Conservation (phyloP, 1,140 invertebrate genomes). For the Trachelipus rathkii region DNA sequence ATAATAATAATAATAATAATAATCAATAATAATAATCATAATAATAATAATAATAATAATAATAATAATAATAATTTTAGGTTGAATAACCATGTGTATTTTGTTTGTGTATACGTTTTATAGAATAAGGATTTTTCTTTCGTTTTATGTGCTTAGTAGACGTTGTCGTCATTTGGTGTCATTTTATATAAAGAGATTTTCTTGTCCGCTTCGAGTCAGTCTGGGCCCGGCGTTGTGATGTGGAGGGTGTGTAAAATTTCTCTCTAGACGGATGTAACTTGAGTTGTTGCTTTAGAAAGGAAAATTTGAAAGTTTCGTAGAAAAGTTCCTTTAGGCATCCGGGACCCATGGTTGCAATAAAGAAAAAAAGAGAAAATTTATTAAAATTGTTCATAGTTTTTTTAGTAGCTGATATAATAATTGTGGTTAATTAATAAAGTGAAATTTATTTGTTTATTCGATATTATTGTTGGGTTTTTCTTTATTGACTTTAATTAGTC, state of each 20-base stretch:
- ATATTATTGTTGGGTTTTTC: neutral
- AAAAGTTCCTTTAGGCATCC: conserved; percentile 1
- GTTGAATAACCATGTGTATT: too few species aligned
- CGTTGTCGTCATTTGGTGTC: too few species aligned
- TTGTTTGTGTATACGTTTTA: too few species aligned
- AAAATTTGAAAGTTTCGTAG: conserved; percentile 4
- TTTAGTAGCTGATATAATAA: neutral
- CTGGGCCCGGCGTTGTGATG: neutral
- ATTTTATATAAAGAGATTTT: neutral
- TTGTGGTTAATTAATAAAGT: neutral
- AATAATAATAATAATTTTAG: too few species aligned
- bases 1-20: too few species aligned
- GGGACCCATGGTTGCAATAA: neutral
- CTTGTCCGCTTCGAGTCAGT: neutral
- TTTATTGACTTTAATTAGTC: neutral
- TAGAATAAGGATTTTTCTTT: too few species aligned
- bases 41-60: too few species aligned
- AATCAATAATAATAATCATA: too few species aligned
- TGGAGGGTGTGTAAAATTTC: neutral
- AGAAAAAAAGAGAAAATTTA: neutral
- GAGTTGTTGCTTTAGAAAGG: neutral
- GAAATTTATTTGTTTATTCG: neutral
- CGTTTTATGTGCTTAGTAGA: too few species aligned
- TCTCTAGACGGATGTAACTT: conserved; percentile 3
- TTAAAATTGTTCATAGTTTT: neutral